Evolutionary conservation across 2,113 vertebrate species (phyloP).

Genomic region (Bostrychus sinensis): DNA sequence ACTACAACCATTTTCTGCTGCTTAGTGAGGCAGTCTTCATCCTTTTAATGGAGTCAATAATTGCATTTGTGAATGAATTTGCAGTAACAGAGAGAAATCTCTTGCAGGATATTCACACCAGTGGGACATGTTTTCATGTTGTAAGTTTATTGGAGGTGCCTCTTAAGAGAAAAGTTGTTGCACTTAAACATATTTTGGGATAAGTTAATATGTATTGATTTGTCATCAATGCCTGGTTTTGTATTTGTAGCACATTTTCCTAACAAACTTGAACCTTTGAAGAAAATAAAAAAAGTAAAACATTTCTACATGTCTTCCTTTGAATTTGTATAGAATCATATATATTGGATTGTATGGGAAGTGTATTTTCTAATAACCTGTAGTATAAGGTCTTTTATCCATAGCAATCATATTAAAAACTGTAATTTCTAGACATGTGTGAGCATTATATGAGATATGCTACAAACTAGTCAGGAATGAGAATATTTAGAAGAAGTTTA

Average conservation of each 20-base stretch:
- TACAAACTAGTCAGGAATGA: too few species aligned
- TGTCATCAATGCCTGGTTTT: constrained; percentile 11
- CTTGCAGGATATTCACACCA: constrained; percentile 14
- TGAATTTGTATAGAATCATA: too few species aligned
- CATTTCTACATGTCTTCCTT: too few species aligned
- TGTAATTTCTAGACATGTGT: too few species aligned
- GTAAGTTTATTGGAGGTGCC: constrained; percentile 9
- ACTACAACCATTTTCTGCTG: constrained; percentile 36
- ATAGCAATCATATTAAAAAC: too few species aligned
- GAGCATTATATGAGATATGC: too few species aligned
- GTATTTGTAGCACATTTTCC: constrained; percentile 7
- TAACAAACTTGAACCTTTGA: constrained; percentile 2
- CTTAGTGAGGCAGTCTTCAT: constrained; percentile 21
- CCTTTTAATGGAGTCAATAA: constrained; percentile 20
- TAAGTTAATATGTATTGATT: not conserved
- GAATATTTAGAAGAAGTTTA: too few species aligned
- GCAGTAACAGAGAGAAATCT: constrained; percentile 7
- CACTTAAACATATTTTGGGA: not conserved
- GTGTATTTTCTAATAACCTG: too few species aligned
- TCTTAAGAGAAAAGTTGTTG: constrained; percentile 6
- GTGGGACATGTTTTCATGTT: constrained; percentile 28
- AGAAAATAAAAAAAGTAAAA: too few species aligned
- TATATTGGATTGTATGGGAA: too few species aligned
- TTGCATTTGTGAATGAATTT: constrained; percentile 24
- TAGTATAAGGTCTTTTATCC: too few species aligned